Percentiles rank a stretch among this genome's conserved stretches.
phyloP scores from a whole-genome alignment of 2,797 vertebrate species.

The Sardinella longiceps region DNA sequence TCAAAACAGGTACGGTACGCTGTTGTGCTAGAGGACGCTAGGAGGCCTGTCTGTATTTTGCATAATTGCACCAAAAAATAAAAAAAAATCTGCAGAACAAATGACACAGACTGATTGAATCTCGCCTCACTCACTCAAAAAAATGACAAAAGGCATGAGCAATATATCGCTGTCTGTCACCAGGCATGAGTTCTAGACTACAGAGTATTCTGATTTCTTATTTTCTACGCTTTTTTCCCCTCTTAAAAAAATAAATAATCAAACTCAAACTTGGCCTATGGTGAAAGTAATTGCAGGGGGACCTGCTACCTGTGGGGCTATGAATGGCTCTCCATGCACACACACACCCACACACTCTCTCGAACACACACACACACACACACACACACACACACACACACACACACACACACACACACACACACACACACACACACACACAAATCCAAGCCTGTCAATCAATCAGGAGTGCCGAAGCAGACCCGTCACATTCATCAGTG shows the following conservation, averaged over 20 bases:
- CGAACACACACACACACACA: constrained; percentile 13
- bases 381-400: constrained; percentile 28
- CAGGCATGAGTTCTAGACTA: constrained; percentile 11
- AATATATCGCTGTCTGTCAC: constrained; percentile 45
- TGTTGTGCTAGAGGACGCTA: constrained; percentile 13
- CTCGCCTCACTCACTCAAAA: constrained; percentile 42
- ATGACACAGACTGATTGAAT: constrained; percentile 55
- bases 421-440: constrained; percentile 43
- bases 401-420: constrained; percentile 30
- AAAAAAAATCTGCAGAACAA: constrained; percentile 46
- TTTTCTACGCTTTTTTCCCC: constrained; percentile 24
- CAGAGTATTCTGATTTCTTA: constrained; percentile 27
- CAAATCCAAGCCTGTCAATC: constrained; percentile 53
- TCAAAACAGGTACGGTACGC: constrained; percentile 25
- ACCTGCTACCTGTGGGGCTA: constrained; percentile 54
- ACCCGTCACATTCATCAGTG: constrained; percentile 56
- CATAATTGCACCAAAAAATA: constrained; percentile 56
- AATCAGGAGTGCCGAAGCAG: constrained; percentile 52
- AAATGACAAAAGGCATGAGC: constrained; percentile 45
- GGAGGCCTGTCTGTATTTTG: constrained; percentile 44
- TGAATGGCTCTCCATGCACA: background rate
- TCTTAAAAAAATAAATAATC: constrained; percentile 35
- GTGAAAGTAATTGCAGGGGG: constrained; percentile 62
- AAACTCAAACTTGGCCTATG: constrained; percentile 52
- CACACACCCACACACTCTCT: background rate